These are phyloP conservation scores for Apotomis betuletana DNA, from an alignment of 2,888 invertebrate genomes.

Conservation along the genomic window DNA sequence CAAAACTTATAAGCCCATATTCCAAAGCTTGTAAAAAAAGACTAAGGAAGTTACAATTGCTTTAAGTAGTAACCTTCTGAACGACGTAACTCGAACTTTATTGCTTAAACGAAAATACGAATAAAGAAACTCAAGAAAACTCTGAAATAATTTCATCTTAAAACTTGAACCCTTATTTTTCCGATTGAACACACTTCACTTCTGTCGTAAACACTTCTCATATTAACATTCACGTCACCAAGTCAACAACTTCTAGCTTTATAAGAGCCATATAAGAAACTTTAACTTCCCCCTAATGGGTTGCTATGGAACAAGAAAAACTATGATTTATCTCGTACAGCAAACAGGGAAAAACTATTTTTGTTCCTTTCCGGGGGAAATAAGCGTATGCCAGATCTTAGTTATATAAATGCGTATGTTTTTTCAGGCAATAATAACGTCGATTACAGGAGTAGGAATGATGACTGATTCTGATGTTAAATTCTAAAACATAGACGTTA, in stretches of 20 bases:
- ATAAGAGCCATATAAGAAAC: slow-evolving; percentile 32
- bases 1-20: too few relatives aligned
- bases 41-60: too few relatives aligned
- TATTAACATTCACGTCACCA: slow-evolving; percentile 34
- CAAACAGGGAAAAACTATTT: slow-evolving; percentile 40
- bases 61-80: too few relatives aligned
- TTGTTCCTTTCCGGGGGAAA: slow-evolving; percentile 24
- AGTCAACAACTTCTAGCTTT: slow-evolving; percentile 35
- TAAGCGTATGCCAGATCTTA: slow-evolving; percentile 19
- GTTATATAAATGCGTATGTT: slow-evolving; percentile 9
- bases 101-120: not conserved
- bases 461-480: too few relatives aligned
- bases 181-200: not conserved
- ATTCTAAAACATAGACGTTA: too few relatives aligned
- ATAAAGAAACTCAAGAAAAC: not conserved
- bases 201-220: slow-evolving; percentile 4
- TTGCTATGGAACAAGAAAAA: slow-evolving; percentile 34
- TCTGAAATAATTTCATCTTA: not conserved
- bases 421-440: not conserved
- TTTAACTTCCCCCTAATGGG: slow-evolving; percentile 30
- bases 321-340: slow-evolving; percentile 39
- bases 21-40: too few relatives aligned
- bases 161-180: not conserved
- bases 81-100: not conserved
- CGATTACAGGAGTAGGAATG: too few relatives aligned